Evolutionary conservation across 37 sponge, comb jelly and placozoan species (phyloP).

Genomic region (Mnemiopsis leidyi): DNA sequence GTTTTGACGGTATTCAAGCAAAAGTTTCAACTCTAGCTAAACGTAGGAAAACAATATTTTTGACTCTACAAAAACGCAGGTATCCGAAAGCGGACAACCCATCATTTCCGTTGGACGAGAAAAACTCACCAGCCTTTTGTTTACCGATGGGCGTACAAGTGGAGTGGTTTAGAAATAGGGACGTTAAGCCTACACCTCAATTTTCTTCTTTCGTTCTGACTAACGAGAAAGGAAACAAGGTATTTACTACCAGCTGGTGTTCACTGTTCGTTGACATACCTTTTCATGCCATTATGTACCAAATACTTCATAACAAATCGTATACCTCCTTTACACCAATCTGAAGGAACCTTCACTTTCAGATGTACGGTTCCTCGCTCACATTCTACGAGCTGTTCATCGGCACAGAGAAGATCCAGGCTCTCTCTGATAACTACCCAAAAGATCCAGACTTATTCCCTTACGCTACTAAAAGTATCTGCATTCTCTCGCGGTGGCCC

Average conservation of each 20-base stretch:
- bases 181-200: slow-evolving; percentile 5
- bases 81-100: background rate
- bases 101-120: slow-evolving; percentile 3
- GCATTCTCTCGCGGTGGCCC: slow-evolving; percentile 27
- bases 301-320: too few species aligned
- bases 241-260: too few species aligned
- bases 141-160: slow-evolving; percentile 55
- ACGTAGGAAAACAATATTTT: too few species aligned
- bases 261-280: too few species aligned
- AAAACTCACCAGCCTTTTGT: slow-evolving; percentile 38
- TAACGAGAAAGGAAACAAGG: slow-evolving; percentile 36
- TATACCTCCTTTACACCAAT: too few species aligned
- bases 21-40: too few species aligned
- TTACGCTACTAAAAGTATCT: slow-evolving; percentile 51
- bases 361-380: slow-evolving; percentile 45
- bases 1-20: too few species aligned
- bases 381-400: slow-evolving; percentile 61
- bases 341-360: background rate
- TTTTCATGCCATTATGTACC: too few species aligned
- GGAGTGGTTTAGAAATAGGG: slow-evolving; percentile 43
- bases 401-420: background rate
- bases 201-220: slow-evolving; percentile 49
- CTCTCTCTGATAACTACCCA: background rate
- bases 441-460: slow-evolving; percentile 25
- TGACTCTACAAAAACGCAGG: too few species aligned